These are phyloP conservation scores for Garra rufa DNA, from an alignment of 2,113 vertebrate species.

Conservation along the genomic window DNA sequence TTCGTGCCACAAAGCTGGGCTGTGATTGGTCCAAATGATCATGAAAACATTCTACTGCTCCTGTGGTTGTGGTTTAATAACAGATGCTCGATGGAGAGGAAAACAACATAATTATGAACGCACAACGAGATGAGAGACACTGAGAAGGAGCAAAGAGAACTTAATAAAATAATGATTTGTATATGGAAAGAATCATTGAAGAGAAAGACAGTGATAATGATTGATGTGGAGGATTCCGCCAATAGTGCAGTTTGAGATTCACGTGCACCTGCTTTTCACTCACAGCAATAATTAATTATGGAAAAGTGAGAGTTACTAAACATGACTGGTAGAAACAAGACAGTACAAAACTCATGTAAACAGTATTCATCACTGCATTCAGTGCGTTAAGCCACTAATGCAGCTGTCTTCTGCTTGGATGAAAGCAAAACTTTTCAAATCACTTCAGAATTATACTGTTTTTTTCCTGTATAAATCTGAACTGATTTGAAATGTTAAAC, in stretches of 20 bases:
- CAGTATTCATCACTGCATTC: slow-evolving; percentile 1
- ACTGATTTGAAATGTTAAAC: too few relatives aligned
- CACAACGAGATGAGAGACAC: background rate
- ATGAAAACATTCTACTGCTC: background rate
- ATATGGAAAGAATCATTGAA: background rate
- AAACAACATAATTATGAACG: slow-evolving; percentile 11
- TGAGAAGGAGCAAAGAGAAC: background rate
- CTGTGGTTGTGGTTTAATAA: slow-evolving; percentile 19
- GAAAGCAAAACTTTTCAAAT: background rate
- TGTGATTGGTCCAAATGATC: background rate
- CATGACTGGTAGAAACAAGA: background rate
- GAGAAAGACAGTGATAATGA: background rate
- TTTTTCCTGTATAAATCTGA: too few relatives aligned
- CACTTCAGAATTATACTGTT: background rate
- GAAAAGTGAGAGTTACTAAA: slow-evolving; percentile 13
- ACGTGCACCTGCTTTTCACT: background rate
- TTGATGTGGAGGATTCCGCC: background rate
- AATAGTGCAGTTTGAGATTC: background rate
- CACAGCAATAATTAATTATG: slow-evolving; percentile 15
- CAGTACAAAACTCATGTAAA: slow-evolving; percentile 25
- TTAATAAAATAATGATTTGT: background rate
- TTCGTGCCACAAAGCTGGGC: background rate
- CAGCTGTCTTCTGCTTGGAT: background rate
- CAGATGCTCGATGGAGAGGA: background rate
- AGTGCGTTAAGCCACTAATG: background rate